Evolutionary conservation across 2,797 vertebrate species (phyloP).

Genomic region (Falco berigora): DNA sequence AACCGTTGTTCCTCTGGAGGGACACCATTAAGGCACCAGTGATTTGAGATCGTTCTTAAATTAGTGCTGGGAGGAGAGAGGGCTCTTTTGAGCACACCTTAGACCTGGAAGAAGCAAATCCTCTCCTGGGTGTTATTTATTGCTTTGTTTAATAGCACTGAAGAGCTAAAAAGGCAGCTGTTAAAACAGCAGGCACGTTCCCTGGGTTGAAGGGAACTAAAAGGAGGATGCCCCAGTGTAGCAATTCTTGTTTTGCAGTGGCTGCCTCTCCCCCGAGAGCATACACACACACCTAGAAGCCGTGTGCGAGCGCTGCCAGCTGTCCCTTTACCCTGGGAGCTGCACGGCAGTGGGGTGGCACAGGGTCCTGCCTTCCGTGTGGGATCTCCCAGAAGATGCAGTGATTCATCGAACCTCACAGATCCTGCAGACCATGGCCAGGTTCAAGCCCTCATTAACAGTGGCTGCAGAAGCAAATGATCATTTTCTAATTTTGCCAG

Average conservation of each 20-base stretch:
- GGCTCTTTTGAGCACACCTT: neutral
- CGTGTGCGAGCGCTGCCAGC: neutral
- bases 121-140: neutral
- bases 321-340: neutral
- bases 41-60: neutral
- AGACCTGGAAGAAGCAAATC: neutral
- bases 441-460: neutral
- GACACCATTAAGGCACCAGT: neutral
- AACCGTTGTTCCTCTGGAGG: neutral
- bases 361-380: neutral
- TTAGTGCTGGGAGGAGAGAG: neutral
- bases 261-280: neutral
- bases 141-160: neutral
- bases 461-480: neutral
- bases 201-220: neutral
- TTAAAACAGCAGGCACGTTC: neutral
- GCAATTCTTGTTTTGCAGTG: neutral
- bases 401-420: neutral
- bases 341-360: rapidly evolving
- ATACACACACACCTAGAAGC: neutral
- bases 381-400: neutral
- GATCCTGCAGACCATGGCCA: neutral
- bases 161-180: neutral
- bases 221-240: neutral
- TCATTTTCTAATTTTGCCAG: neutral